Evolutionary conservation across 2,888 invertebrate genomes (phyloP), one percentile per base, ranked within the genome.

Genomic region (Diloba caeruleocephala): DNA sequence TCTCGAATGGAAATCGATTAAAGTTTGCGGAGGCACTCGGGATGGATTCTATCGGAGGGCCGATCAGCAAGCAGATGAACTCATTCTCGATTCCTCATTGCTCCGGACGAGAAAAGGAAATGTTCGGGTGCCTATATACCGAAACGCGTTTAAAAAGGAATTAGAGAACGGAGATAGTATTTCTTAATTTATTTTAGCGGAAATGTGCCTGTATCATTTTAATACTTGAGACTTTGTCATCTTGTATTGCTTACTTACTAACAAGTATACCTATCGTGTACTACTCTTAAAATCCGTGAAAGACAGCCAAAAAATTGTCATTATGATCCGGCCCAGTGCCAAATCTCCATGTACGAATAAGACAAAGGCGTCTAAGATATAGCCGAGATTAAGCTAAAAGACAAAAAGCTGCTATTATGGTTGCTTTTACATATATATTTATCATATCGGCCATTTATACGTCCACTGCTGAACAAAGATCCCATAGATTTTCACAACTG

Each of bases 1-100:
- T 85, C 76, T 75, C 65, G 78, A 79, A 76, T 67, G 76, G 63
- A 71, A 83, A 82, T 84, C 81, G 84, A 87, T 87, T 87, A 79
- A 84, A 87, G 83, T 84, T 84, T 77, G 76, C 69, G 70, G 71
- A 71, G 61, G 52, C 54, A 51, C 52, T 65, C 61, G 50, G 46
- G 36, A 60, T 57, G 63, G 51, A 58, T 63, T 74, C 73, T 81
- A 74, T 67, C 68, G 42, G 57, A 56, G 71, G 76, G 73, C 67
- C 78, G 82, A 85, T 86, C 82, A 62, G 69, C 69, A 73, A 63
- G 71, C 72, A 77, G 74, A 79, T 74, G 69, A 79, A 81, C 73
- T 84, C 79, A 79, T 84, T 84, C 77, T 66, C 68, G 75, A 72
- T 67, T 75, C 71, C 67, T 72, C 78, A 74, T 63, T 63, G 70